phyloP scores from a whole-genome alignment of 2,888 invertebrate species.

The Bellardia bayeri region DNA sequence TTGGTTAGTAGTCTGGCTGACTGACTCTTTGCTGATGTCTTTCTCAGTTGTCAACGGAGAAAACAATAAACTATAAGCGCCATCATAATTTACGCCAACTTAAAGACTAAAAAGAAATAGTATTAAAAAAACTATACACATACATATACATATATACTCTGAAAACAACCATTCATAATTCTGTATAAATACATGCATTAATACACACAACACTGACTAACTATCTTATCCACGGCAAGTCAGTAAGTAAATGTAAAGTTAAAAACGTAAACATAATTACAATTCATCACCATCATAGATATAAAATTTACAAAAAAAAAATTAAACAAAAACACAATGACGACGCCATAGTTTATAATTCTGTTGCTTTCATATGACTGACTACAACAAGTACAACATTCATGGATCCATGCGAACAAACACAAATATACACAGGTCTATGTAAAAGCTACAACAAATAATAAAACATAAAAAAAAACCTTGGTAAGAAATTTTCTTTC shows the following conservation, averaged over 20 bases:
- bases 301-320: slow-evolving; percentile 36
- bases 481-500: slow-evolving; percentile 51
- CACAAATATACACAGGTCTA: slow-evolving; percentile 31
- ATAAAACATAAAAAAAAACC: neutral
- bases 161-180: slow-evolving; percentile 63
- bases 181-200: slow-evolving; percentile 37
- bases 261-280: slow-evolving; percentile 71
- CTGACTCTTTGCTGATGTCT: slow-evolving; percentile 34
- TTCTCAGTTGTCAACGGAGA: slow-evolving; percentile 64
- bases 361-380: slow-evolving; percentile 31
- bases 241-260: slow-evolving; percentile 63
- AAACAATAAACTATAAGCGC: slow-evolving; percentile 69
- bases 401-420: slow-evolving; percentile 15
- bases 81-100: slow-evolving; percentile 70
- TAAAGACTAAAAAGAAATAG: slow-evolving; percentile 8
- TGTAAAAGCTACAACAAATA: slow-evolving; percentile 22
- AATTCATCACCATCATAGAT: slow-evolving; percentile 71
- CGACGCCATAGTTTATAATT: slow-evolving; percentile 68
- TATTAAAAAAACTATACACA: neutral
- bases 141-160: neutral
- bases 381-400: slow-evolving; percentile 45
- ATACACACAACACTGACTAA: neutral
- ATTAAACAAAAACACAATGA: slow-evolving; percentile 1
- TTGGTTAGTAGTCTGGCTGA: neutral
- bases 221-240: slow-evolving; percentile 59